Percentiles rank a stretch among this genome's conserved stretches.
phyloP scores from a whole-genome alignment of 2,113 vertebrate genomes.

The Trematomus loennbergii region DNA sequence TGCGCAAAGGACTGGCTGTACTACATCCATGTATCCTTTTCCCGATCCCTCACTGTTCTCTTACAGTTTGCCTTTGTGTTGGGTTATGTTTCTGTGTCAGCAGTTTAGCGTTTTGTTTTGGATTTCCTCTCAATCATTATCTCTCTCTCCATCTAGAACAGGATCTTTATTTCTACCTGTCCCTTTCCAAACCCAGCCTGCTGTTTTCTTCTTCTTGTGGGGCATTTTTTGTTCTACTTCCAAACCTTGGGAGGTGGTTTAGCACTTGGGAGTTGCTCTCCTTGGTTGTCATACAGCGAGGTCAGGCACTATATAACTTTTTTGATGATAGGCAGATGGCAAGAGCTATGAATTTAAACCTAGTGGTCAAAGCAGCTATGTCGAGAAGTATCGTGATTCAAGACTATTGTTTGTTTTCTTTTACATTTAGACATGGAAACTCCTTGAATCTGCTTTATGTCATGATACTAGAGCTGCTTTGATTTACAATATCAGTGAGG shows the following conservation, averaged over 20 bases:
- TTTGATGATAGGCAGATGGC: constrained; percentile 42
- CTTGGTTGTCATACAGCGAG: constrained; percentile 33
- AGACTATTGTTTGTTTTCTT: neutral
- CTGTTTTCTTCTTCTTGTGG: neutral
- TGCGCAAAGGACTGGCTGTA: constrained; percentile 56
- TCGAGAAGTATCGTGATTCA: neutral
- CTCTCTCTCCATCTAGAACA: constrained; percentile 22
- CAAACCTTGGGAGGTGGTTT: constrained; percentile 32
- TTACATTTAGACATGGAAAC: neutral
- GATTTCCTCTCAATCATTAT: constrained; percentile 8
- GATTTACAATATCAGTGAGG: neutral
- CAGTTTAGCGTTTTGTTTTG: neutral
- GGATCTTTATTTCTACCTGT: constrained; percentile 22
- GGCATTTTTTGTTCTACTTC: neutral
- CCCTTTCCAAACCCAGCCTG: constrained; percentile 7
- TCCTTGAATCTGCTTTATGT: constrained; percentile 9
- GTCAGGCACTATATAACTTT: constrained; percentile 32
- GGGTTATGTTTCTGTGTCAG: constrained; percentile 26
- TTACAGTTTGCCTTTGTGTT: constrained; percentile 47
- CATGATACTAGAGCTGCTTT: neutral
- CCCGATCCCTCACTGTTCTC: constrained; percentile 17
- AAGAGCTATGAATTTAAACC: constrained; percentile 18
- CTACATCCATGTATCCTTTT: constrained; percentile 50
- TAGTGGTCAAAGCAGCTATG: neutral
- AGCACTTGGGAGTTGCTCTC: constrained; percentile 47